These are phyloP conservation scores for Stichopus horrens DNA, from an alignment of 53 echinoderm and acorn worm genomes.

Conservation along the genomic window DNA sequence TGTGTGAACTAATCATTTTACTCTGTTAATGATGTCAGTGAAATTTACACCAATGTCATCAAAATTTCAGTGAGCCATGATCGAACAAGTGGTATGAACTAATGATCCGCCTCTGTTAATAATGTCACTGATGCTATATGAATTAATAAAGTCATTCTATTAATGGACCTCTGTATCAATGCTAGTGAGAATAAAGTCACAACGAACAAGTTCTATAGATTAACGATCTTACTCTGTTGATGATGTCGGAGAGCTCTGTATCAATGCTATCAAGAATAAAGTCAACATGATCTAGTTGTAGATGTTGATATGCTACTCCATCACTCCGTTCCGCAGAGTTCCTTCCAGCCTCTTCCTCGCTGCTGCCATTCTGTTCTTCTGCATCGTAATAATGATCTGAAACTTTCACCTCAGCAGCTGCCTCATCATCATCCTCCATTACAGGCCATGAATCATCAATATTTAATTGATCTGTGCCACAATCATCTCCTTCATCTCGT, in stretches of 20 bases:
- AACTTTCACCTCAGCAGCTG: background rate
- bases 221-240: slow-evolving; percentile 64
- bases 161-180: no score
- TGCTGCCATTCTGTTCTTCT: background rate
- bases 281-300: slow-evolving; percentile 91
- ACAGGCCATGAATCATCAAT: background rate
- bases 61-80: no score
- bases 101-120: no score
- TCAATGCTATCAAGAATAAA: slow-evolving; percentile 95
- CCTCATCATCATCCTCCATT: slow-evolving; percentile 13
- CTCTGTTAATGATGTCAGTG: background rate
- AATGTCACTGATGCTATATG: no score
- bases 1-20: slow-evolving; percentile 49
- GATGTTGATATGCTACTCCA: slow-evolving; percentile 35
- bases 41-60: no score
- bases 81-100: no score
- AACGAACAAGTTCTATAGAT: background rate
- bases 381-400: background rate
- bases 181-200: background rate
- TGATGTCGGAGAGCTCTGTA: slow-evolving; percentile 87
- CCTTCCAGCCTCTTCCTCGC: slow-evolving; percentile 27
- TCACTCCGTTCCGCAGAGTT: slow-evolving; percentile 43
- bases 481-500: slow-evolving; percentile 5
- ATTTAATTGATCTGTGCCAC: background rate
- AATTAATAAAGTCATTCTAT: no score